Base-by-base conservation (phyloP, 1,140 invertebrate species). In the Ditylenchus dipsaci region DNA sequence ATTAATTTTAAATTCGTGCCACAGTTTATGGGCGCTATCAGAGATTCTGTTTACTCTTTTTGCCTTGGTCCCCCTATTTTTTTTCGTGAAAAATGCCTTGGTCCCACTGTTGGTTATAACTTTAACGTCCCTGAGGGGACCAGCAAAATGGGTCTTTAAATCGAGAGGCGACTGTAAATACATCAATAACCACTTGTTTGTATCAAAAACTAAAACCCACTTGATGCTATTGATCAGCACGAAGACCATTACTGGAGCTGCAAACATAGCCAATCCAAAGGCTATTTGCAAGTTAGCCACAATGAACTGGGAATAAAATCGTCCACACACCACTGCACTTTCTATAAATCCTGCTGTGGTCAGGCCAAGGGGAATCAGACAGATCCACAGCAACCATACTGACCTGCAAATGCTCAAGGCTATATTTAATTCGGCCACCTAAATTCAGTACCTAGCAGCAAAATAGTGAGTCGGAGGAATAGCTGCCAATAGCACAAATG, bases 301-400 rank as follows among this genome's bases (percentile, higher is more conserved):
- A 63, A 75, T 76, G 53, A 65, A 66, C 47, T 75, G 70, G n/a
- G 73, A 59, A 58, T 70, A 75, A 56, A 65, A 68, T 11, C 62
- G 74, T n/a, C 67, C 67, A 67, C 64, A 74, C 15, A 75, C 58
- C 19, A 73, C 62, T 17, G 73, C 27, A 60, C 58, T 49, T 43
- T 75, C 59, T 17, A 75, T 56, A 58, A 75, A 76, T 17, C 73
- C 73, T 21, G 47, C 45, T 13, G 73, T 56, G 23, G 62, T 42
- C 21, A 75, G n/a, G 27, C 73, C 73, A 19, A 75, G 30, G 9
- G 73, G 73, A 15, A 75, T 43, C 11, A 75, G 53, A 21, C 33
- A 70, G 29, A 68, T 30, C 9, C 43, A 47, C 23, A 76, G 58
- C 21, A 75, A 13, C 33, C 60, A 49, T 15, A 27, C 17, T 30